Percentiles rank a stretch among this genome's conserved stretches.
phyloP scores from a whole-genome alignment of 92 coral and sea anemone species.

The Parazoanthus swiftii region DNA sequence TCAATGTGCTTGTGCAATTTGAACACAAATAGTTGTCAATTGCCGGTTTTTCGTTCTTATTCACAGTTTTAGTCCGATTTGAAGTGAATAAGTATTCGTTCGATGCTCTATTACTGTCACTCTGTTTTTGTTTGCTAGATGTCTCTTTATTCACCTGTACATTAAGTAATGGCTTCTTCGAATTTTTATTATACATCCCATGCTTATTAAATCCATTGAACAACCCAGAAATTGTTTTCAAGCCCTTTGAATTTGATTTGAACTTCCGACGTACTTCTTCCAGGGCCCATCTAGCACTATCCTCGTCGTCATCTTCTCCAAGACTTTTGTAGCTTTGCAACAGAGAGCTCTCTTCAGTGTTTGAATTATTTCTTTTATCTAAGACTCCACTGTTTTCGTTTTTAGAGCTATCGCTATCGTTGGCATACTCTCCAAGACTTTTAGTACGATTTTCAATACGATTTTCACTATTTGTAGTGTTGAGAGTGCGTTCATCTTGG shows the following conservation, averaged over 20 bases:
- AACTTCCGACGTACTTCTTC: slow-evolving; percentile 16
- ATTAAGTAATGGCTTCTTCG: not conserved
- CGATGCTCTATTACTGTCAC: not conserved
- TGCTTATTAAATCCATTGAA: not conserved
- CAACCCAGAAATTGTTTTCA: not conserved
- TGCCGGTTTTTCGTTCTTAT: not conserved
- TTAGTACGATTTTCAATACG: not conserved
- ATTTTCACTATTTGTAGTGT: not conserved
- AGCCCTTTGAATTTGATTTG: not conserved
- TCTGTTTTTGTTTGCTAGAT: not conserved
- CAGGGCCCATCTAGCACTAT: slow-evolving; percentile 35
- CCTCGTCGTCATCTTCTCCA: slow-evolving; percentile 31
- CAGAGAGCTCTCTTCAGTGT: not conserved
- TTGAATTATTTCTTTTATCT: not conserved
- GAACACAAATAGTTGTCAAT: not conserved
- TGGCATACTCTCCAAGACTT: not conserved
- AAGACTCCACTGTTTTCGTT: not conserved
- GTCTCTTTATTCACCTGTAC: not conserved
- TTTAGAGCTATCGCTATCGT: not conserved
- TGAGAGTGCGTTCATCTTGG: not conserved
- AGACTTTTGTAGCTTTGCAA: slow-evolving; percentile 24
- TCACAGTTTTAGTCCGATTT: not conserved
- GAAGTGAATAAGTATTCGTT: not conserved
- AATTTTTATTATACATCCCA: not conserved
- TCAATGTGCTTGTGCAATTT: not conserved